Conservation (phyloP, 2,888 invertebrate genomes). For the Leptarthrus brevirostris region DNA sequence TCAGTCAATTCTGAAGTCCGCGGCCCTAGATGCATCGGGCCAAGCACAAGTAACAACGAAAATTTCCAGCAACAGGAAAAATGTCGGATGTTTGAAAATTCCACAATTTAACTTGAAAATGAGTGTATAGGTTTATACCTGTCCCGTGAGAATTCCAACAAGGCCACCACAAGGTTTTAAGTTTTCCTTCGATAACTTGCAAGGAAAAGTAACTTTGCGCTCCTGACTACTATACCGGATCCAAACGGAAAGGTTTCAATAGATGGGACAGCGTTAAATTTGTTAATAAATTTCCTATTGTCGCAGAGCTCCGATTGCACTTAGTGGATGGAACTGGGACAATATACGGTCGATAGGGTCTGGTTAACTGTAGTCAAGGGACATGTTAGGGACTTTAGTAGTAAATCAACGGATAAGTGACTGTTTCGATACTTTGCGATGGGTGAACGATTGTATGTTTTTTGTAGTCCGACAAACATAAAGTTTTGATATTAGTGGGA, state of each 20-base stretch:
- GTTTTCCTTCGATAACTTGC: background rate
- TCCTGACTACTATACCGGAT: background rate
- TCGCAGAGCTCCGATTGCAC: constrained; percentile 31
- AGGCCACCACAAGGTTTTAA: background rate
- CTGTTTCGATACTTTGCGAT: background rate
- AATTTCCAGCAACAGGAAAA: constrained; percentile 10
- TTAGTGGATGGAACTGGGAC: constrained; percentile 17
- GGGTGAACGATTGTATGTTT: background rate
- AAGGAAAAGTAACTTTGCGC: background rate
- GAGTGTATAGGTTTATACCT: constrained; percentile 21
- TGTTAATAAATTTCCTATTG: constrained; percentile 31
- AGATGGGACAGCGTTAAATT: constrained; percentile 24
- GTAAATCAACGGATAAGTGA: constrained; percentile 2
- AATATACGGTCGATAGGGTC: constrained; percentile 29
- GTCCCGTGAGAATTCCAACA: background rate
- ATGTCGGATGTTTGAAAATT: constrained; percentile 12
- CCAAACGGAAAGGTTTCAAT: background rate
- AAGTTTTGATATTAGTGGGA: constrained; percentile 21
- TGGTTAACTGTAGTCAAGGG: constrained; percentile 37
- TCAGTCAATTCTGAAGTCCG: background rate
- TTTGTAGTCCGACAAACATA: constrained; percentile 5
- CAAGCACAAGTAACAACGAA: background rate
- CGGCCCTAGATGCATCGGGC: background rate
- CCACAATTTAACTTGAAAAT: background rate
- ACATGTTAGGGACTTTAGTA: background rate